phyloP scores from a whole-genome alignment of 2,113 vertebrate genomes.

The Anser brachyrhynchus region DNA sequence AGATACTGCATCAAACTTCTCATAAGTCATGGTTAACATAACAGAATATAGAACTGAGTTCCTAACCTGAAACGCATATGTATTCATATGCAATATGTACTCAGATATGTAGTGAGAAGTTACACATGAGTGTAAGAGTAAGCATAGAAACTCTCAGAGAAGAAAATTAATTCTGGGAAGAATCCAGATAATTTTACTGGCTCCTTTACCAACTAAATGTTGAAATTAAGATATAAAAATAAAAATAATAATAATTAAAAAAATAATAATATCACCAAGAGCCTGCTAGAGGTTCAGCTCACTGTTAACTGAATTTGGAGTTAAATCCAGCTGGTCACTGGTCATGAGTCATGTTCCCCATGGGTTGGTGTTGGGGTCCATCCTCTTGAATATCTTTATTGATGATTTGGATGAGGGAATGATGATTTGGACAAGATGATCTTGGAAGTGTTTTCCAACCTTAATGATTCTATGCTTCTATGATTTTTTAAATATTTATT shows the following conservation, averaged over 20 bases:
- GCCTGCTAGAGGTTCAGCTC: background rate
- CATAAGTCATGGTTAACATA: background rate
- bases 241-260: background rate
- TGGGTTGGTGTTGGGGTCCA: no score
- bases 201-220: background rate
- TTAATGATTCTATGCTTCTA: no score
- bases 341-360: no score
- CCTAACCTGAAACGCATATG: background rate
- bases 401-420: no score
- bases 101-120: background rate
- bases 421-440: no score
- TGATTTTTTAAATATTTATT: background rate
- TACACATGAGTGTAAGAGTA: background rate
- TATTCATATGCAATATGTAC: background rate
- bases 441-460: no score
- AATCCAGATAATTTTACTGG: background rate
- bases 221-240: background rate
- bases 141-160: background rate
- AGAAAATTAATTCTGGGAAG: background rate
- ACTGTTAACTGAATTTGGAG: accelerated
- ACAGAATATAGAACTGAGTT: background rate
- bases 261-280: background rate
- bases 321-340: no score
- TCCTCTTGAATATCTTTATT: no score
- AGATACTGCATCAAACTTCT: background rate